phyloP scores from a whole-genome alignment of 2,888 invertebrate genomes.

The Beris chalybata region DNA sequence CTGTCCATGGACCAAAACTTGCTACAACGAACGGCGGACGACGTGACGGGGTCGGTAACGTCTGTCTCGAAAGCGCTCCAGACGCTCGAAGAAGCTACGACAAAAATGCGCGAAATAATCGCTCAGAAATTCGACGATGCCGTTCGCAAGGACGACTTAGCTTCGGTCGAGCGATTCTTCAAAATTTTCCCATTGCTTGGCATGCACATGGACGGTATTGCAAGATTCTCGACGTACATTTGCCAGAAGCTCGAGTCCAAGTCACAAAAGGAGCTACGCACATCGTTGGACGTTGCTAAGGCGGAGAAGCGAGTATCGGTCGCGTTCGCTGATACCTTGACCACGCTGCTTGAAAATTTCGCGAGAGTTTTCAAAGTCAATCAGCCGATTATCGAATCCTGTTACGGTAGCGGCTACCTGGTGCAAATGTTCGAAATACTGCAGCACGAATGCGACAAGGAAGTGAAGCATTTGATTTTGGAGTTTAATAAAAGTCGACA shows the following conservation, averaged over 20 bases:
- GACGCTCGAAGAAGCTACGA: constrained; percentile 72
- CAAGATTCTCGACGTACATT: constrained; percentile 83
- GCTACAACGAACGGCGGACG: constrained; percentile 73
- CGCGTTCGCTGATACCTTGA: constrained; percentile 83
- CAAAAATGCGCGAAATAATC: constrained; percentile 63
- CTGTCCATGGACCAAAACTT: constrained; percentile 88
- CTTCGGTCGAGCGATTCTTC: constrained; percentile 91
- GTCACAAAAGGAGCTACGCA: constrained; percentile 71
- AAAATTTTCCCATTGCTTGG: constrained; percentile 95
- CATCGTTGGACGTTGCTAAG: constrained; percentile 65
- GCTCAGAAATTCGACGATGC: constrained; percentile 88
- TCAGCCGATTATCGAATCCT: constrained; percentile 86
- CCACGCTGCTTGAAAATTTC: constrained; percentile 81
- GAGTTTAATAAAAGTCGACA: constrained; percentile 75
- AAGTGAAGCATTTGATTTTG: constrained; percentile 62
- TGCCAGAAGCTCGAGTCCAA: constrained; percentile 72
- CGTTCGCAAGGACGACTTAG: constrained; percentile 81
- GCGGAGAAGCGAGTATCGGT: constrained; percentile 74
- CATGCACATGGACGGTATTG: constrained; percentile 86
- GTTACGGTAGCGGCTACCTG: constrained; percentile 80
- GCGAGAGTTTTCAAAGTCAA: constrained; percentile 83
- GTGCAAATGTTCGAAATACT: constrained; percentile 71
- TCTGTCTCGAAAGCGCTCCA: constrained; percentile 55
- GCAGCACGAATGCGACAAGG: constrained; percentile 78
- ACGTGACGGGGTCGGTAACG: constrained; percentile 65